Conservation (phyloP, 2,888 invertebrate genomes). For the Thalpophila matura region DNA sequence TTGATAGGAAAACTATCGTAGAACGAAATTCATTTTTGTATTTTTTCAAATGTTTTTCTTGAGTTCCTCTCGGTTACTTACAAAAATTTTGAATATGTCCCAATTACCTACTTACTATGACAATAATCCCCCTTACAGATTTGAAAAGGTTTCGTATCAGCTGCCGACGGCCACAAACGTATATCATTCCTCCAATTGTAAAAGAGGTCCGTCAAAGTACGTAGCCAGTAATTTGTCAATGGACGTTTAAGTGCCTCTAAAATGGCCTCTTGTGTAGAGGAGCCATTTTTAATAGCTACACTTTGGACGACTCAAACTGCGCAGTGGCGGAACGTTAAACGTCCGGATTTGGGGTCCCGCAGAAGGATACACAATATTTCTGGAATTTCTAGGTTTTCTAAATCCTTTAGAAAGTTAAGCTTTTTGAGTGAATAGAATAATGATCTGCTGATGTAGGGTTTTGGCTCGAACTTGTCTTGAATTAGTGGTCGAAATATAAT, state of each 20-base stretch:
- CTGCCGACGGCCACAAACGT: neutral
- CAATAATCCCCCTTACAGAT: neutral
- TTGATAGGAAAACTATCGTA: too few species aligned
- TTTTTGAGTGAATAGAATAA: constrained; percentile 29
- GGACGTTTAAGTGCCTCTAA: constrained; percentile 47
- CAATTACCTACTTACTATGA: neutral
- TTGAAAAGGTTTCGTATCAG: neutral
- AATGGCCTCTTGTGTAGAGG: constrained; percentile 36
- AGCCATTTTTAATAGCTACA: constrained; percentile 54
- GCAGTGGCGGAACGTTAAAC: constrained; percentile 32
- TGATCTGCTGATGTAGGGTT: constrained; percentile 5
- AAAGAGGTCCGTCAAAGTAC: constrained; percentile 5
- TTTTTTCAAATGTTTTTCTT: too few species aligned
- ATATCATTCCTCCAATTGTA: constrained; percentile 11
- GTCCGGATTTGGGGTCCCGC: constrained; percentile 33
- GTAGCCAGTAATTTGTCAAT: constrained; percentile 45
- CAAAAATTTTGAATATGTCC: too few species aligned
- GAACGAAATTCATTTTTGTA: too few species aligned
- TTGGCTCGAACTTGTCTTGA: too few species aligned
- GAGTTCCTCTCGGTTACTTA: too few species aligned
- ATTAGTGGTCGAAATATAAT: too few species aligned
- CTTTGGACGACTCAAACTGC: constrained; percentile 43
- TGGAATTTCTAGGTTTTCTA: constrained; percentile 24
- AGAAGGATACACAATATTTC: constrained; percentile 41
- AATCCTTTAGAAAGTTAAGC: constrained; percentile 15